Conservation (phyloP, 1,140 invertebrate species). For the Arion vulgaris region DNA sequence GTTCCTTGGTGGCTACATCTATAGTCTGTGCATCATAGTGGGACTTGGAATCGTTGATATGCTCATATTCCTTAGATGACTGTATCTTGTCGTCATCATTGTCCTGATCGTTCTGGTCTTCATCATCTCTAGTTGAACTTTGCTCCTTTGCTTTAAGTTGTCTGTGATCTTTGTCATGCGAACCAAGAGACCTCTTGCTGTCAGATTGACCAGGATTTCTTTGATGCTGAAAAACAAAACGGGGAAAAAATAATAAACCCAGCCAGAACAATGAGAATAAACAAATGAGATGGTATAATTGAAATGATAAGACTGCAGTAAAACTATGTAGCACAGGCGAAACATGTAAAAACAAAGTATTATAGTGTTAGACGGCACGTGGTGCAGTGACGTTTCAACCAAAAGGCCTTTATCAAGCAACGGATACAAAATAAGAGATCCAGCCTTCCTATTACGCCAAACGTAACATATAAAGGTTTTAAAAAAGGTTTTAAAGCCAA, state of each 20-base stretch:
- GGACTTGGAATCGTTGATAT: slow-evolving; percentile 85
- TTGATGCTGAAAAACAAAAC: slow-evolving; percentile 60
- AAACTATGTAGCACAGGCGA: too few species aligned
- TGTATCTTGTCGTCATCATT: slow-evolving; percentile 35
- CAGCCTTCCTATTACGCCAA: too few species aligned
- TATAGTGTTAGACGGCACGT: too few species aligned
- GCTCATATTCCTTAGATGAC: slow-evolving; percentile 83
- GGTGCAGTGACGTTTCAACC: too few species aligned
- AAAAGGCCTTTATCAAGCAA: too few species aligned
- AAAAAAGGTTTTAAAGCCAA: too few species aligned
- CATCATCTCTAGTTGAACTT: background rate
- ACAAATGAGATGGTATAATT: too few species aligned
- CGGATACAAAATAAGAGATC: too few species aligned
- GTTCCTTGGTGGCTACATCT: slow-evolving; percentile 81
- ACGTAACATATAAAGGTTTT: too few species aligned
- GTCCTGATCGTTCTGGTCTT: slow-evolving; percentile 29
- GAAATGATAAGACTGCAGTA: too few species aligned
- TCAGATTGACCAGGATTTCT: slow-evolving; percentile 77
- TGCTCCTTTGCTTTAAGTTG: slow-evolving; percentile 78
- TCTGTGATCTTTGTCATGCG: slow-evolving; percentile 76
- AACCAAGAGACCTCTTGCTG: slow-evolving; percentile 78
- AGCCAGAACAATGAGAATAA: too few species aligned
- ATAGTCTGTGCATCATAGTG: slow-evolving; percentile 74
- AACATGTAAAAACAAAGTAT: too few species aligned
- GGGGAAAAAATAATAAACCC: background rate